These are phyloP conservation scores for Euthynnus affinis DNA, from an alignment of 2,797 vertebrate genomes.

Conservation along the genomic window DNA sequence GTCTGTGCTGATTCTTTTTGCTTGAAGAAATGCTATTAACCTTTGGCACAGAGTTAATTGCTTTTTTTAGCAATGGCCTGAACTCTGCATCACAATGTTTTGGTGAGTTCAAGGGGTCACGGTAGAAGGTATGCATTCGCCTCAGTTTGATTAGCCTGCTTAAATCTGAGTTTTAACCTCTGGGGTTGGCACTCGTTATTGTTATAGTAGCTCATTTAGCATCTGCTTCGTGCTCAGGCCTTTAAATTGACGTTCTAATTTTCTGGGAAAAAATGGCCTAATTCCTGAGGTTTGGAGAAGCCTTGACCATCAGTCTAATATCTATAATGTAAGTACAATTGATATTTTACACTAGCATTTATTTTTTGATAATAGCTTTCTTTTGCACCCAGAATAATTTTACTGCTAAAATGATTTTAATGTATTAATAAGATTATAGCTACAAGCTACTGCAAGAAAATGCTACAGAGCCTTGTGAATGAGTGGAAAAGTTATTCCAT, in stretches of 20 bases:
- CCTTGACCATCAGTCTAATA: slow-evolving; percentile 23
- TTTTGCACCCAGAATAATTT: slow-evolving; percentile 21
- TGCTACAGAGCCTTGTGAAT: slow-evolving; percentile 31
- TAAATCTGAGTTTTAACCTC: slow-evolving; percentile 59
- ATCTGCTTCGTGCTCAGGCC: slow-evolving; percentile 2
- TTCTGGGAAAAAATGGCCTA: slow-evolving; percentile 24
- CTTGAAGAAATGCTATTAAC: slow-evolving; percentile 78
- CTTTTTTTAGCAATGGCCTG: slow-evolving; percentile 67
- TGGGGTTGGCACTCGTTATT: slow-evolving; percentile 38
- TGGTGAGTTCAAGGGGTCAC: slow-evolving; percentile 49
- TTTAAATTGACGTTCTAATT: slow-evolving; percentile 34
- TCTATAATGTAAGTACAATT: slow-evolving; percentile 14
- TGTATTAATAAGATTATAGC: slow-evolving; percentile 29
- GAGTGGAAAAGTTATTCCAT: slow-evolving; percentile 38
- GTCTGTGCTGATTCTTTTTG: slow-evolving; percentile 66
- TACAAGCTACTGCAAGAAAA: slow-evolving; percentile 34
- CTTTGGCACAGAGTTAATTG: slow-evolving; percentile 83
- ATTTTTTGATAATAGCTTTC: slow-evolving; percentile 13
- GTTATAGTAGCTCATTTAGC: slow-evolving; percentile 38
- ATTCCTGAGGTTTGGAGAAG: slow-evolving; percentile 40
- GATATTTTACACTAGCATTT: neutral
- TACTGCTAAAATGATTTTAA: slow-evolving; percentile 12
- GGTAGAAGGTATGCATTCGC: slow-evolving; percentile 47
- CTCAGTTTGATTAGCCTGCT: slow-evolving; percentile 56
- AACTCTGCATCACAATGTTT: slow-evolving; percentile 60